phyloP scores from a whole-genome alignment of 2,797 vertebrate genomes.

The Pygocentrus nattereri region DNA sequence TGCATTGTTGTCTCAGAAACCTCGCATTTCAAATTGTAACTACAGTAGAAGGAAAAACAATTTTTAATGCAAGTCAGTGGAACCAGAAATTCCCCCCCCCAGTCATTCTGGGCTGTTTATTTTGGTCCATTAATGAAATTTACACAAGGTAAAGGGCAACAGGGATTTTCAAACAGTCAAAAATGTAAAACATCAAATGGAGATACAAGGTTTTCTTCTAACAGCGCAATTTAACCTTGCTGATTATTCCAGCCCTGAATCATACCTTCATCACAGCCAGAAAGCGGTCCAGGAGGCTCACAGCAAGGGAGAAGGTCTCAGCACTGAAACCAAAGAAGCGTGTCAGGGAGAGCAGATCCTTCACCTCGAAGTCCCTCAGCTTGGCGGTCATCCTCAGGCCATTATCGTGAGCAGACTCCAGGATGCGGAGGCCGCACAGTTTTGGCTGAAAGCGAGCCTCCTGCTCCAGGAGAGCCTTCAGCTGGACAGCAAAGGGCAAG shows the following conservation, averaged over 20 bases:
- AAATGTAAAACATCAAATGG: too few species aligned
- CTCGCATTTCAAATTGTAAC: too few species aligned
- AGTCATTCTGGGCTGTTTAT: too few species aligned
- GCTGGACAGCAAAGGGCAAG: constrained; percentile 81
- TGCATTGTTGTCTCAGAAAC: too few species aligned
- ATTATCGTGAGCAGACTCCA: constrained; percentile 89
- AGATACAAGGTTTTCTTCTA: too few species aligned
- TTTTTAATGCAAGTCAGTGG: too few species aligned
- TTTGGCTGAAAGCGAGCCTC: constrained; percentile 91
- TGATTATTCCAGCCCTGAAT: background rate
- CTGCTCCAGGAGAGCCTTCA: constrained; percentile 85
- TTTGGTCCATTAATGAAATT: too few species aligned
- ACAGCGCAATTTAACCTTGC: background rate
- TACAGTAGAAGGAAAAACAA: too few species aligned
- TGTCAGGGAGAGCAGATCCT: constrained; percentile 92
- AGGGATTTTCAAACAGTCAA: too few species aligned
- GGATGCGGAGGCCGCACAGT: constrained; percentile 86
- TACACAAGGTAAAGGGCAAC: too few species aligned
- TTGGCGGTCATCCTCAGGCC: constrained; percentile 91
- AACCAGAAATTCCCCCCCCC: too few species aligned
- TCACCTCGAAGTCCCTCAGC: constrained; percentile 92
- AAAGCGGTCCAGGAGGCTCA: constrained; percentile 93
- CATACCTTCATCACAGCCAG: constrained; percentile 94
- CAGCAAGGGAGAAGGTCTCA: constrained; percentile 91
- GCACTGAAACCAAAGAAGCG: constrained; percentile 94